These are phyloP conservation scores for Chondrosia reniformis DNA, from an alignment of 37 sponge, comb jelly and placozoan genomes.

Conservation along the genomic window DNA sequence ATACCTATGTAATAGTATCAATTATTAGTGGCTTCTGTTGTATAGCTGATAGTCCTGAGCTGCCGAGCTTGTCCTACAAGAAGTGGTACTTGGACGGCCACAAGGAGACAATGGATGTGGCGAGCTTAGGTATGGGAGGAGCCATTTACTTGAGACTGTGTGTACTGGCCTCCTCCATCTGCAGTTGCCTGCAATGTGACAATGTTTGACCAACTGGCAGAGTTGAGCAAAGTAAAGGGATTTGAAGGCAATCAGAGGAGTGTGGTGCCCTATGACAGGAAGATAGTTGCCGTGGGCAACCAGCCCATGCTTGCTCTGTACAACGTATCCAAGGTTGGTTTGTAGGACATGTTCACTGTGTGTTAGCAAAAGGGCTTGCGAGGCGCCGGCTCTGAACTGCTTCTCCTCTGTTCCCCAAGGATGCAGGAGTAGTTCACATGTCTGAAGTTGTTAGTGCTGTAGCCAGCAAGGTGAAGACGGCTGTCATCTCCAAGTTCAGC, in stretches of 20 bases:
- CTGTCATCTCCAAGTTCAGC: constrained; percentile 43
- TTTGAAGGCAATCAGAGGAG: constrained; percentile 41
- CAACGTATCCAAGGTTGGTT: constrained; percentile 48
- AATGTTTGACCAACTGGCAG: constrained; percentile 71
- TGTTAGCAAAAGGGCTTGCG: neutral
- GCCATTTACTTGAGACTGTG: no score
- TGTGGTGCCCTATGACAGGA: constrained; percentile 43
- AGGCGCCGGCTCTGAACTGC: neutral
- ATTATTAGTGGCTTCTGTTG: no score
- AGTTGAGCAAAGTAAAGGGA: constrained; percentile 66
- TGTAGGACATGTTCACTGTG: neutral
- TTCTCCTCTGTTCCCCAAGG: constrained; percentile 3
- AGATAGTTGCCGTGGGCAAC: constrained; percentile 64
- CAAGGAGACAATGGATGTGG: constrained; percentile 32
- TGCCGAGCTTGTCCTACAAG: constrained; percentile 27
- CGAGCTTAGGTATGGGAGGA: constrained; percentile 40
- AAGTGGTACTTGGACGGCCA: constrained; percentile 58
- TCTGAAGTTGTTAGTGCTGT: constrained; percentile 76
- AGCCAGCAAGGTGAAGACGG: constrained; percentile 61
- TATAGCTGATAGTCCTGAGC: neutral
- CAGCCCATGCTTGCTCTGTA: constrained; percentile 72
- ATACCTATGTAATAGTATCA: neutral
- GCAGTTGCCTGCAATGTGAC: constrained; percentile 47
- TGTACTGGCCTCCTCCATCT: neutral
- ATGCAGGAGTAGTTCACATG: constrained; percentile 57